Base-by-base conservation (phyloP, 37 sponge, comb jelly and placozoan genomes). In the Halisarca cf. caerulea region DNA sequence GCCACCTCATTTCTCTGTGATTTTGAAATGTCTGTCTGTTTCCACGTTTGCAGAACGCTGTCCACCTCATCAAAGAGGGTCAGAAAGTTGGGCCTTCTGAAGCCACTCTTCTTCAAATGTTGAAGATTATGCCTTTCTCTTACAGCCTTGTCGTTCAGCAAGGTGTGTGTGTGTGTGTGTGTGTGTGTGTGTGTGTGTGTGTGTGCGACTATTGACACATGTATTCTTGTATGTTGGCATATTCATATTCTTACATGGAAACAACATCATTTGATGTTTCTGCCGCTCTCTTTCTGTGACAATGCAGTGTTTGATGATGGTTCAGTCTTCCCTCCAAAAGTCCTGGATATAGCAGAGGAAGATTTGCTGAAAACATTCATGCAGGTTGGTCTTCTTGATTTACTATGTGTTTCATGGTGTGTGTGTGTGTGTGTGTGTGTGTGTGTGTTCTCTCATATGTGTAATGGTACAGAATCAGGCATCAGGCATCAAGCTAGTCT, bases 71-170 rank as follows among this genome's bases (percentile, higher is more conserved):
- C 92, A 92, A 92, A 66, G 78, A 74, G 35, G 89, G 80, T 17
- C 86, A 85, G 66, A 96, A 92, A 81, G 99, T 98, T 0, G 99
- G 99, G 71, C 89, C 90, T 21, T 96, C 97, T 34, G 99, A 98
- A 73, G 89, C 99, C 0, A 91, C 99, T 72, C 92, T 98, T 6
- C 97, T 98, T 37, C 86, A 92, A 72, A 98, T 98, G 99, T 94
- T 98, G 92, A 96, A 98, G 81, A 95, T 98, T 51, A 88, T 61
- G 84, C 99, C 99, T 33, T 98, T 98, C 88, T 82, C 89, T 2
- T 98, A 98, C 59, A 96, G 99, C 45, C 90, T 98, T 28, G 82
- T 82, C 42, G 89, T 96, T 15, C 20, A 57, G 54, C 89, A 91
- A 79, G 87, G 94, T 90, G 44, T 20, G 78, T 0, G 15, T 3